These are phyloP conservation scores for Loriculus beryllinus DNA, from an alignment of 2,797 vertebrate genomes.

Conservation along the genomic window DNA sequence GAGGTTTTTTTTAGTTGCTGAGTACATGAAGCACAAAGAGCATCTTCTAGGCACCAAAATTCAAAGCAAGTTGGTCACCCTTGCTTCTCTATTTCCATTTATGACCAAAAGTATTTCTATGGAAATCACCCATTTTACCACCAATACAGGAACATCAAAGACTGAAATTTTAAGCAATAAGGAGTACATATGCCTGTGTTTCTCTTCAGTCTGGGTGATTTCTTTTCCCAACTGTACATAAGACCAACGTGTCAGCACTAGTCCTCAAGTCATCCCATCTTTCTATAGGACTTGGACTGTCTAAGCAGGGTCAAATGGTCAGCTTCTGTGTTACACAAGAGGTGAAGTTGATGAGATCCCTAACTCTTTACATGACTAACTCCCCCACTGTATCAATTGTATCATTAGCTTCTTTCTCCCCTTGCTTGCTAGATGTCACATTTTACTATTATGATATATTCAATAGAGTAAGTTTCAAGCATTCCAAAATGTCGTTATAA, in stretches of 20 bases:
- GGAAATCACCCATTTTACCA: not conserved
- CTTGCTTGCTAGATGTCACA: not conserved
- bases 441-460: not conserved
- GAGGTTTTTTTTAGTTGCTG: not conserved
- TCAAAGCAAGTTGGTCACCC: not conserved
- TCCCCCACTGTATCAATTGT: not conserved
- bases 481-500: not conserved
- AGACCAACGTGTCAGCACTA: not conserved
- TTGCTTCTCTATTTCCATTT: not conserved
- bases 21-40: not conserved
- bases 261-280: not conserved
- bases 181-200: not conserved
- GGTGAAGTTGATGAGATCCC: not conserved
- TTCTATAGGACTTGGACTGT: not conserved
- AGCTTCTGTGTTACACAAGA: not conserved
- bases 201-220: not conserved
- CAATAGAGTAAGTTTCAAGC: not conserved
- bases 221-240: accelerated
- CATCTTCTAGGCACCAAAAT: not conserved
- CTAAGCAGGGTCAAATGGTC: not conserved
- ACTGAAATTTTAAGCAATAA: not conserved
- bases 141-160: not conserved
- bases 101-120: not conserved
- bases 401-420: not conserved
- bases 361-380: not conserved